phyloP scores from a whole-genome alignment of 2,797 vertebrate genomes.

The Notoglanidium macrostoma region DNA sequence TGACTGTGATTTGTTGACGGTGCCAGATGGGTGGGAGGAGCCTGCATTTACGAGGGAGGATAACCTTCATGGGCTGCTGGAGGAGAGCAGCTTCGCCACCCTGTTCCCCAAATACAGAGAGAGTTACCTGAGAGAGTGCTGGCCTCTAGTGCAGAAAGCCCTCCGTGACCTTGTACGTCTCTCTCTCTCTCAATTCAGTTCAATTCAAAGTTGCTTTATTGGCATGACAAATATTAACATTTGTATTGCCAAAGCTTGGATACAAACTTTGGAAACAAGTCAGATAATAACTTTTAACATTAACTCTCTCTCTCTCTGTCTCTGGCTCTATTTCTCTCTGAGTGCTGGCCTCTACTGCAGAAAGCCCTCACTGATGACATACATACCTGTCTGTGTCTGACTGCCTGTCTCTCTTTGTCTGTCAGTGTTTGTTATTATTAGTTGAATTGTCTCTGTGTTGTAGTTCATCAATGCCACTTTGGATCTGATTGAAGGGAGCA shows the following conservation, averaged over 20 bases:
- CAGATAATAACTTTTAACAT: too few species aligned
- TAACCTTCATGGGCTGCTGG: conserved; percentile 89
- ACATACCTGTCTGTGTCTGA: not conserved
- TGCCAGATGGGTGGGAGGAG: conserved; percentile 96
- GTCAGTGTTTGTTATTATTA: not conserved
- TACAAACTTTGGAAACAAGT: too few species aligned
- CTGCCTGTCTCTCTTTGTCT: not conserved
- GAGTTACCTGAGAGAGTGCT: conserved; percentile 78
- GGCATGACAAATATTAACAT: too few species aligned
- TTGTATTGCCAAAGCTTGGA: too few species aligned
- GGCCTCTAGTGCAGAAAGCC: conserved; percentile 92
- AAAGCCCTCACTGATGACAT: conserved; percentile 60
- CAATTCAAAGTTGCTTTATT: too few species aligned
- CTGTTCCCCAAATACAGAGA: conserved; percentile 83
- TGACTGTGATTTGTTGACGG: conserved; percentile 87
- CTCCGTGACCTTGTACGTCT: conserved; percentile 82
- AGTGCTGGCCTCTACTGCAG: conserved; percentile 88
- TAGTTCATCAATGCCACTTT: conserved; percentile 84
- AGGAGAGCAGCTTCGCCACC: conserved; percentile 71
- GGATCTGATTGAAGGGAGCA: conserved; percentile 95
- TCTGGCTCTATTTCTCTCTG: too few species aligned
- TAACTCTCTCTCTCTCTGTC: not conserved
- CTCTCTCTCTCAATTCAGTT: not conserved
- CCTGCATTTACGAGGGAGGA: conserved; percentile 84
- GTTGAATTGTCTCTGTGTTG: not conserved